Conservation (phyloP, 2,888 invertebrate genomes). For the Xestia sexstrigata region DNA sequence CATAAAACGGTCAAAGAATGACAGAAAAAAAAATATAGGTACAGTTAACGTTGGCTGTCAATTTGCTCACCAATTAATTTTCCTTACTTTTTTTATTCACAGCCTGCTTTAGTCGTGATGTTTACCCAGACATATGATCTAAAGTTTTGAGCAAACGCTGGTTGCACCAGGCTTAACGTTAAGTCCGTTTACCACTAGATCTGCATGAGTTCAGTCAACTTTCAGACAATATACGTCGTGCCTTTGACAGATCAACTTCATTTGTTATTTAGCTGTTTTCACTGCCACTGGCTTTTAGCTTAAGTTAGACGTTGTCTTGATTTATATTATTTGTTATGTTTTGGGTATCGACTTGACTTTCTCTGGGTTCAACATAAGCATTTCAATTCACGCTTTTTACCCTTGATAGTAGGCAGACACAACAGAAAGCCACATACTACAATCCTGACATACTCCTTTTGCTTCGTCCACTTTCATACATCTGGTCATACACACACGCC, state of each 20-base stretch:
- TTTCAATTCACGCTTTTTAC: neutral
- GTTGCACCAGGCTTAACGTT: conserved; percentile 1
- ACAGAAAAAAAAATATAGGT: neutral
- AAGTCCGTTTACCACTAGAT: conserved; percentile 17
- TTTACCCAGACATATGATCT: conserved; percentile 25
- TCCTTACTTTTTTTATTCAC: conserved; percentile 1
- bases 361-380: neutral
- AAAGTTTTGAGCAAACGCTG: conserved; percentile 8
- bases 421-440: neutral
- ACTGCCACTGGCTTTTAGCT: neutral
- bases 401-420: neutral
- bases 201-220: neutral
- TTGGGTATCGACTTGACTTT: neutral
- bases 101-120: conserved; percentile 12
- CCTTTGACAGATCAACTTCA: conserved; percentile 29
- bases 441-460: neutral
- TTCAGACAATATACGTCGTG: neutral
- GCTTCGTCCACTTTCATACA: neutral
- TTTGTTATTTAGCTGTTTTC: conserved; percentile 15
- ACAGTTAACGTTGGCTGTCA: neutral
- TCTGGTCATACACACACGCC: neutral
- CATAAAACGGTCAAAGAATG: neutral
- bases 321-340: conserved; percentile 8
- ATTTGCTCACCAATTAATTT: neutral
- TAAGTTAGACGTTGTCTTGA: neutral